Base-by-base conservation (phyloP, 1,140 invertebrate species). In the Drosophila tropicalis region DNA sequence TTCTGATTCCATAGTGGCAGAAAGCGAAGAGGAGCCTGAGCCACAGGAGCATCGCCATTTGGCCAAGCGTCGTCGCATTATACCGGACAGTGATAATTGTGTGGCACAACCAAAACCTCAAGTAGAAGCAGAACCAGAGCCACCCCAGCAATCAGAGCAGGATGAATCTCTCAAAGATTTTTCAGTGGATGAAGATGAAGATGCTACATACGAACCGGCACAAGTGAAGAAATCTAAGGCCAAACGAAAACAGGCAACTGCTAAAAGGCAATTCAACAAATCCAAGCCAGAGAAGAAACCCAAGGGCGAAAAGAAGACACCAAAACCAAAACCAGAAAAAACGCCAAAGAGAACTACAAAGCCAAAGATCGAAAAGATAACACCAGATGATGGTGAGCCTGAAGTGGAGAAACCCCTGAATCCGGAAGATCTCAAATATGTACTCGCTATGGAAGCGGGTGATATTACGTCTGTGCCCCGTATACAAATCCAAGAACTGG, bases 1-100 rank as follows among this genome's bases (percentile, higher is more conserved):
- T 62, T 92, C 90, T 0, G 91, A 92, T 69, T 85, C 86, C 3
- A 72, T 92, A 29, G 90, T 92, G 29, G 90, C 77, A 1, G 86
- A 92, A 58, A 92, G 89, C 54, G 91, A 87, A 10, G 83, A 91
- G 19, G 91, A 92, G 56, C 58, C 67, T 5, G 78, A 90, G 15
- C 66, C 71, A 9, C 64, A 81, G 12, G 83, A 91, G 25, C 80
- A 83, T 41, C 67, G 86, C 1, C 91, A 90, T 12, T 72, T 90
- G 29, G 79, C 78, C 13, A 92, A 92, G 65, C 72, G 91, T 0
- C 86, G 91, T 1, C 64, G 72, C 15, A 34, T 92, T 2, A 40
- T 77, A 19, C 65, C 76, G n/a, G 36, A 64, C 41, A 7, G 10
- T 29, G 7, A 34, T 19, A 19, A 17, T 17, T 10, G 10, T 36